Evolutionary conservation across 1,140 invertebrate species (phyloP).

Genomic region (Drosophila leontia): DNA sequence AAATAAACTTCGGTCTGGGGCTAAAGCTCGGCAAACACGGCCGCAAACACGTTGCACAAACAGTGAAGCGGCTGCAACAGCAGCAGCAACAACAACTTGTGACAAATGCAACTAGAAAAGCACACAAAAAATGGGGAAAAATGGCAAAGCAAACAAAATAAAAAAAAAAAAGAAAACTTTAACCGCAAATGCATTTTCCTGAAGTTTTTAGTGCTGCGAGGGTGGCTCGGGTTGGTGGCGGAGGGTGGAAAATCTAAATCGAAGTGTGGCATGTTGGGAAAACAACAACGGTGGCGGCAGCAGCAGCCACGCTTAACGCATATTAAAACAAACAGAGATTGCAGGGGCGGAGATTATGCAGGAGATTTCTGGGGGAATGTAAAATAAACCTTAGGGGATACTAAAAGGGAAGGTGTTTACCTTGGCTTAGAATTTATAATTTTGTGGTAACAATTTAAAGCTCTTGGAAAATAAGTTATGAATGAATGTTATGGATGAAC

Average conservation of each 20-base stretch:
- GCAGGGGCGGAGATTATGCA: conserved; percentile 1
- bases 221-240: neutral
- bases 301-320: conserved; percentile 65
- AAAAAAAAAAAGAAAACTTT: conserved; percentile 44
- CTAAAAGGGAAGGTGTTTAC: neutral
- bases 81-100: conserved; percentile 43
- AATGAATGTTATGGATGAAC: neutral
- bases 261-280: conserved; percentile 53
- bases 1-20: conserved; percentile 29
- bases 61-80: conserved; percentile 47
- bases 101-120: conserved; percentile 57
- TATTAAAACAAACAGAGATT: conserved; percentile 62
- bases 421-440: neutral
- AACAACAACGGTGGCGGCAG: conserved; percentile 47
- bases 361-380: neutral
- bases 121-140: conserved; percentile 43
- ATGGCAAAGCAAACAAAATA: conserved; percentile 35
- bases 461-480: neutral
- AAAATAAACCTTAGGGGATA: neutral
- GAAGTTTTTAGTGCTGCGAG: conserved; percentile 54
- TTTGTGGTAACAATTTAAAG: neutral
- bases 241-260: conserved; percentile 34
- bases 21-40: conserved; percentile 70
- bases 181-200: conserved; percentile 63
- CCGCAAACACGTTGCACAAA: conserved; percentile 81